Evolutionary conservation across 2,113 vertebrate genomes (phyloP), one percentile per base, ranked within the genome.

Genomic region (Helogale parvula): DNA sequence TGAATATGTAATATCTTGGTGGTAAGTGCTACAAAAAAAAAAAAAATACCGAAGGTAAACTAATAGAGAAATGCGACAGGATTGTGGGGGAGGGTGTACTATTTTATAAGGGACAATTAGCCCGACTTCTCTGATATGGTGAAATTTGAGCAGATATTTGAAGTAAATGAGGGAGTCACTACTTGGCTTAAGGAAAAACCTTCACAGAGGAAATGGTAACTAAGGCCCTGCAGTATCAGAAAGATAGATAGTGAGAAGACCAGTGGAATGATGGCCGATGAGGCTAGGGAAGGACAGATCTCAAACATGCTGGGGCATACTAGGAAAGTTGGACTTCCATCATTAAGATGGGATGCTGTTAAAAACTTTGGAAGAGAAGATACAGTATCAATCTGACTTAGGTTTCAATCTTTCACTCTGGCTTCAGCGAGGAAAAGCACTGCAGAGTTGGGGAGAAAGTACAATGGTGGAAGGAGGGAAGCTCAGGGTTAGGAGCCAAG

Each of bases 231-330:
- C 3, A 35, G 38, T 12, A 19, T 11, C 50, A 7, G 10, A 68
- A 3, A 12, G 3, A 19, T 23, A 0, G 29, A 23, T 17, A 0
- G 29, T 27, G 10, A 57, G 23, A 50, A 54, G 17, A 12, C 5
- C 74, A 72, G 5, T 66, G 54, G 45, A 83, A 33, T 47, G 4
- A 63, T 17, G 5, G 9, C 54, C 52, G 4, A 17, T 19, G 41
- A 76, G 5, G 7, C 16, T 47, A 38, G 0, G 38, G 7, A n/a
- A 31, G 23, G 6, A 31, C 27, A 27, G 66, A 14, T 45, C 27
- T 2, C 19, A 9, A 63, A 0, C 2, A 3, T 33, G 33, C 23
- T 19, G 57, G 13, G 41, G 35, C 13, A 23, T n/a, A 10, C 4
- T 6, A 0, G 1, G 27, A 45, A 50, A 69, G 0, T 33, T n/a